Evolutionary conservation across 1,140 invertebrate species (phyloP), one percentile per base, ranked within the genome.

Genomic region (Drosophila bocqueti): DNA sequence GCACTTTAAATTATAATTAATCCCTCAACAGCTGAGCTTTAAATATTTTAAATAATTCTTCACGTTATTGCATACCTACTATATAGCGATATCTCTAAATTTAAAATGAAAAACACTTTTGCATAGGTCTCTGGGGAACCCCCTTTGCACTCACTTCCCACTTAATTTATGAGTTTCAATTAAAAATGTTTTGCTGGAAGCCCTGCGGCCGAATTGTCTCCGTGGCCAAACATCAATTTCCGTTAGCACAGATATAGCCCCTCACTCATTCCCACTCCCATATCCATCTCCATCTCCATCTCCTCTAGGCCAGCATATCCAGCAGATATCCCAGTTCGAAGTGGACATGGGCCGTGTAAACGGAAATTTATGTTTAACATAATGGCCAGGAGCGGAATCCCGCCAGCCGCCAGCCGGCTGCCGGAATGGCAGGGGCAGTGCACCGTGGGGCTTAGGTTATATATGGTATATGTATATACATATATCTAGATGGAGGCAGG

Each of bases 111-210:
- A 77, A 84, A 84, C 29, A 24, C 29, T 63, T 69, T 63, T 55
- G 26, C 29, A 31, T 18, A 8, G 36, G 31, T 26, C 34, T n/a
- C 50, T 13, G 16, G 16, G 18, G 18, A 6, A 1, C 13, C 46
- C 26, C 26, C 34, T 36, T 8, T 13, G 9, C 16, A 3, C 45
- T 29, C 31, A 43, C 21, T 24, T 49, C n/a, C 7, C 49, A 47
- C 15, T 13, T 82, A 79, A 90, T 90, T 90, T 90, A 90, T 90
- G 85, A 85, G 71, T 90, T 90, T 90, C 86, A 90, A 90, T 90
- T 90, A 82, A 90, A 90, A 90, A 85, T 85, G 76, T 77, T 79
- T 31, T 18, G 57, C 78, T 80, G 38, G 50, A 47, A 49, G 42
- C 38, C 43, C n/a, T 50, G 52, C 34, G 34, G 24, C 65, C 46